Conservation (phyloP, 2,113 vertebrate species). For the Apteryx owenii region DNA sequence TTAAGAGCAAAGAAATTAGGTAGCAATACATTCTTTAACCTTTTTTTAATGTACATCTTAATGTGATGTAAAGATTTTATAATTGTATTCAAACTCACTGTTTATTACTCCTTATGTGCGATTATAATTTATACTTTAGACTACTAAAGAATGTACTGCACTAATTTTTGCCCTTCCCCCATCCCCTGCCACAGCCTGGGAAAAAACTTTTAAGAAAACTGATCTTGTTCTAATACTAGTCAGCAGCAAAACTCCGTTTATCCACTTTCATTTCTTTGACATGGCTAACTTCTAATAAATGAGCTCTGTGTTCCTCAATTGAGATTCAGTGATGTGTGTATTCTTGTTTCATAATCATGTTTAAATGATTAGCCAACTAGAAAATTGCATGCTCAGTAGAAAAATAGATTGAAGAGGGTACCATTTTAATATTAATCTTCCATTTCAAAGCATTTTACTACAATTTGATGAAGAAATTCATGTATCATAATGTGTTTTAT, state of each 20-base stretch:
- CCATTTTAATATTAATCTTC: neutral
- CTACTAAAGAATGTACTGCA: neutral
- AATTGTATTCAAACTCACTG: neutral
- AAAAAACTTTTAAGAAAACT: neutral
- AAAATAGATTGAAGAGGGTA: neutral
- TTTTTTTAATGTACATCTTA: neutral
- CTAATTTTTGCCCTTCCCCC: neutral
- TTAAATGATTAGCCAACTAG: conserved; percentile 26
- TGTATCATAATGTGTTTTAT: neutral
- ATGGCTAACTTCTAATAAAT: neutral
- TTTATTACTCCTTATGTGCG: neutral
- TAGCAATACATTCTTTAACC: neutral
- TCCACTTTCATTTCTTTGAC: neutral
- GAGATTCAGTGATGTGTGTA: neutral
- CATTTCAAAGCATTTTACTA: no score
- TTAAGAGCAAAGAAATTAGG: neutral
- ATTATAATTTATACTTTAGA: neutral
- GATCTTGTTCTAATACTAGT: neutral
- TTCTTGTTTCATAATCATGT: conserved; percentile 10
- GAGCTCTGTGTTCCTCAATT: neutral
- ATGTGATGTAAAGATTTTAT: neutral
- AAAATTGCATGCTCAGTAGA: conserved; percentile 21
- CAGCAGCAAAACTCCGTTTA: neutral
- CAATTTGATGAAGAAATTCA: neutral
- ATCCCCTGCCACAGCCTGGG: rapidly evolving